Evolutionary conservation across 2,888 invertebrate species (phyloP).

Genomic region (Phaedon cochleariae): DNA sequence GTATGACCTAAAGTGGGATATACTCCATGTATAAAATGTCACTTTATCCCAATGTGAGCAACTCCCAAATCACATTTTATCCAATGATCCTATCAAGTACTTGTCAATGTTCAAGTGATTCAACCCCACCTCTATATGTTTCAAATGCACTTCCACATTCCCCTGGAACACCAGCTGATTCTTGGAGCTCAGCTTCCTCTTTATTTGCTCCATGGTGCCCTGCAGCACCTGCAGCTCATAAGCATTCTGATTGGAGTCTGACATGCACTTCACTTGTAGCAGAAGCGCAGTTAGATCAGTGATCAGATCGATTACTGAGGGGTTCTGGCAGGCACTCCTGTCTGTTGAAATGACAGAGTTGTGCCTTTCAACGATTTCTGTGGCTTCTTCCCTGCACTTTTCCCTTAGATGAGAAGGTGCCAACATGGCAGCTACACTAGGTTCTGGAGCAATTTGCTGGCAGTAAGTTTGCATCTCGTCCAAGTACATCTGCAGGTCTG

Average conservation of each 20-base stretch:
- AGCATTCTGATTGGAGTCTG: conserved; percentile 85
- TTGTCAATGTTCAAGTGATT: conserved; percentile 48
- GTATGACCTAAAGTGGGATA: too few species aligned
- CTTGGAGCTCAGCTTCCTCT: conserved; percentile 76
- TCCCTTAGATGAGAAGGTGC: conserved; percentile 89
- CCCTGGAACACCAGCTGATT: conserved; percentile 86
- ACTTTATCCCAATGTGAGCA: neutral
- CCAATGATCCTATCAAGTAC: conserved; percentile 25
- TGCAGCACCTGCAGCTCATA: conserved; percentile 90
- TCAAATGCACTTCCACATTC: conserved; percentile 90
- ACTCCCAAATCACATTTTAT: conserved; percentile 21
- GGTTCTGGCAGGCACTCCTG: conserved; percentile 63
- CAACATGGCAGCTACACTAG: conserved; percentile 85
- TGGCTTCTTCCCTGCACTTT: conserved; percentile 86
- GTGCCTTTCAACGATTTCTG: conserved; percentile 79
- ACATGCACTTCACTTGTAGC: conserved; percentile 83
- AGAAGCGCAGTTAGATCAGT: conserved; percentile 89
- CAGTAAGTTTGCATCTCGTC: conserved; percentile 86
- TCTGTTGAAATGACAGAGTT: conserved; percentile 69
- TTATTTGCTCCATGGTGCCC: conserved; percentile 88
- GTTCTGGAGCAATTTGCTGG: conserved; percentile 87
- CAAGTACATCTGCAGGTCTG: conserved; percentile 84
- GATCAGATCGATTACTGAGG: conserved; percentile 78
- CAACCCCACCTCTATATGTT: conserved; percentile 83
- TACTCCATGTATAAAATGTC: too few species aligned